Base-by-base conservation (phyloP, 2,113 vertebrate genomes). In the Oceanites oceanicus region DNA sequence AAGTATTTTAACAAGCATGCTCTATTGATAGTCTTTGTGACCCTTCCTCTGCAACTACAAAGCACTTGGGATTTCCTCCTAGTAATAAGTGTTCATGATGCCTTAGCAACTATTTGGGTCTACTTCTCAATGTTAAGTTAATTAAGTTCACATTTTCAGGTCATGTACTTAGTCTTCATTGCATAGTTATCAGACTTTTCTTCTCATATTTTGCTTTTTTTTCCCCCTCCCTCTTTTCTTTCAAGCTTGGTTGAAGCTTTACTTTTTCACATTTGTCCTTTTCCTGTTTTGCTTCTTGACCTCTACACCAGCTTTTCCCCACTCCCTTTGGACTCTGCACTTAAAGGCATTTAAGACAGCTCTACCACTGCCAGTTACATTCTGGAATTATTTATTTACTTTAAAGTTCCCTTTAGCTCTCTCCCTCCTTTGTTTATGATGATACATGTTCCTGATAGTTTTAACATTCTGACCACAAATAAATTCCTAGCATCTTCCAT, bases 241-340 rank as follows among this genome's bases (percentile, higher is more conserved):
- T 62, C 75, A 52, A 40, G 1, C 6, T 30, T 75, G 9, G 3
- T 23, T 66, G 47, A 67, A 85, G 7, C 5, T 50, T 56, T 25
- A 10, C 4, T 22, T 38, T 56, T 56, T 42, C 27, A 30, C 17
- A 22, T 40, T 77, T 85, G 9, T 47, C 25, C 38, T 74, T 90
- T 50, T 15, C 9, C 21, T 52, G 11, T 62, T 22, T 32, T 0
- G 0, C 6, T 65, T 21, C 40, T 32, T 2, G 3, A 13, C 32
- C 11, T 45, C 59, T 68, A 7, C 9, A 71, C 26, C 20, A 88
- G 47, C 19, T 80, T 77, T 45, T 11, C 32, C 15, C 11, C 22
- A 21, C 7, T 70, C 20, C 27, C 42, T 63, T 45, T 14, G 15
- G 45, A 53, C 40, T 73, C 34, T 42, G 34, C 20, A 17, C 30